phyloP scores from a whole-genome alignment of 2,113 vertebrate species.

The Shinisaurus crocodilurus region DNA sequence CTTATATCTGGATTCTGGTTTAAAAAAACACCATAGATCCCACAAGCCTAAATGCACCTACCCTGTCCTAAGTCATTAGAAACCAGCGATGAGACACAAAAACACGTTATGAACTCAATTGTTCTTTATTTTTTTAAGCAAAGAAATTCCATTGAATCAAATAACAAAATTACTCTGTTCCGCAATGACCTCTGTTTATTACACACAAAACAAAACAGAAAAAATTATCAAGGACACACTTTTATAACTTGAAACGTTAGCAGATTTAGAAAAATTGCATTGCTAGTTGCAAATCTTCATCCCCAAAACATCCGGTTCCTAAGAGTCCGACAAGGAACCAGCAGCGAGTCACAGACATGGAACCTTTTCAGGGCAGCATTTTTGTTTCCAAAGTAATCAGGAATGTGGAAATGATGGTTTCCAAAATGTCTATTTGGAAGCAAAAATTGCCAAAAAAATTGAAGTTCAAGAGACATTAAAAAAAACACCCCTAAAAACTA shows the following conservation, averaged over 20 bases:
- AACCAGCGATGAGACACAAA: background rate
- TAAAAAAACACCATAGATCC: background rate
- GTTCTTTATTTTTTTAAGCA: slow-evolving; percentile 82
- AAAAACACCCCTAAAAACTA: slow-evolving; percentile 17
- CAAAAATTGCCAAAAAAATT: slow-evolving; percentile 27
- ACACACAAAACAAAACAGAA: slow-evolving; percentile 71
- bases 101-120: slow-evolving; percentile 48
- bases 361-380: slow-evolving; percentile 74
- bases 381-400: slow-evolving; percentile 58
- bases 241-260: slow-evolving; percentile 73
- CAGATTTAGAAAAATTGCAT: slow-evolving; percentile 87
- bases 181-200: slow-evolving; percentile 73
- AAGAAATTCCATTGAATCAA: slow-evolving; percentile 80
- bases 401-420: slow-evolving; percentile 60
- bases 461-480: slow-evolving; percentile 26
- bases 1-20: background rate
- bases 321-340: slow-evolving; percentile 55
- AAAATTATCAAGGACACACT: slow-evolving; percentile 68
- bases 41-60: background rate
- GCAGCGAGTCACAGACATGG: slow-evolving; percentile 66
- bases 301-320: slow-evolving; percentile 67
- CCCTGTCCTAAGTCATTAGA: background rate
- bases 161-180: slow-evolving; percentile 83
- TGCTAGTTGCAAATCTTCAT: slow-evolving; percentile 84
- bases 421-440: slow-evolving; percentile 49